Conservation (phyloP, 30 jellyfish, hydroid and myxozoan genomes). For the Clytia hemisphaerica region DNA sequence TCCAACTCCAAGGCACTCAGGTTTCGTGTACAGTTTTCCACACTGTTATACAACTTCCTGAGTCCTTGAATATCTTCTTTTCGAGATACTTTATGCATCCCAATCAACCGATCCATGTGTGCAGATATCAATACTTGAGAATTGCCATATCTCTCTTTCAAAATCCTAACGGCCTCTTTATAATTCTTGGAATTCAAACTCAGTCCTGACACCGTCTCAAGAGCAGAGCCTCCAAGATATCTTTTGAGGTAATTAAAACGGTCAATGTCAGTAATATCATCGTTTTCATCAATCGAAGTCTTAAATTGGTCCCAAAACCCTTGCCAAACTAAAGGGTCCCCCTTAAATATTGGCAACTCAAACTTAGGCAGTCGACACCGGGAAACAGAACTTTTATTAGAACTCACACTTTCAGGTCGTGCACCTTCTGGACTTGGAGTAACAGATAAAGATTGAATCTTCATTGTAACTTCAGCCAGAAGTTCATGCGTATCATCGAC, state of each 20-base stretch:
- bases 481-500: no score
- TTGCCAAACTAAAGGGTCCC: slow-evolving; percentile 31
- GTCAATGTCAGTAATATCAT: not conserved
- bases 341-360: not conserved
- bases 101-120: slow-evolving; percentile 28
- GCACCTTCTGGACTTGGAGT: no score
- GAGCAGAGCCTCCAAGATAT: slow-evolving; percentile 40
- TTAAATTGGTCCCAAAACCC: slow-evolving; percentile 40
- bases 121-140: slow-evolving; percentile 38
- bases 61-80: slow-evolving; percentile 16
- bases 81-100: slow-evolving; percentile 11
- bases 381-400: no score
- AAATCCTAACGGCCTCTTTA: slow-evolving; percentile 23
- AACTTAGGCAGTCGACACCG: slow-evolving; percentile 20
- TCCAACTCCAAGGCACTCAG: slow-evolving; percentile 21
- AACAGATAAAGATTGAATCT: no score
- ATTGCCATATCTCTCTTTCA: slow-evolving; percentile 28
- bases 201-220: slow-evolving; percentile 17
- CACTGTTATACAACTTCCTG: slow-evolving; percentile 27
- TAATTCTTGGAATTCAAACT: slow-evolving; percentile 27
- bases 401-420: no score
- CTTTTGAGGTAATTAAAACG: slow-evolving; percentile 28
- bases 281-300: slow-evolving; percentile 5
- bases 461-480: no score
- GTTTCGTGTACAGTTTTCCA: slow-evolving; percentile 24